Base-by-base conservation (phyloP, 2,797 vertebrate species). In the Halcyon badia region DNA sequence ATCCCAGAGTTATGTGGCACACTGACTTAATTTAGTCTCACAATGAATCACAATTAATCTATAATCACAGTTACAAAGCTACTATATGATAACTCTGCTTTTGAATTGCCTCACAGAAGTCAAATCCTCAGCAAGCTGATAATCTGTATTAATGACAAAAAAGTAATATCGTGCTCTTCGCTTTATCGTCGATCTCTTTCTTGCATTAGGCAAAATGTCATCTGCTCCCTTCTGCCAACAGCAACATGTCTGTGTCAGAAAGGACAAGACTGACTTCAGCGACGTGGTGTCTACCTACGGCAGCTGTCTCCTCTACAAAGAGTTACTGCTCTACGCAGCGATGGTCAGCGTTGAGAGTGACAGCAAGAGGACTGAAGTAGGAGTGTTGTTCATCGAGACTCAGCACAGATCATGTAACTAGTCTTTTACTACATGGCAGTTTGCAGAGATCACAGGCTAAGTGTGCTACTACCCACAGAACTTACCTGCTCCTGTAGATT, bases 401-500 rank as follows among this genome's bases (percentile, higher is more conserved):
- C 48, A 80, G 88, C 33, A 58, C 41, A 64, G 83, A 77, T 72
- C 71, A 77, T 3, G 0, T 3, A 54, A 77, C 85, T 83, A 85
- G 11, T 61, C 48, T 48, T 39, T 41, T 7, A 71, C 75, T 92
- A 77, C 42, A 4, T 2, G 26, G 56, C 49, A 77, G 56, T 72
- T 89, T 10, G 69, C 14, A 2, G 66, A 85, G 85, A 61, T 66
- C 21, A 3, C 41, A 62, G 89, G 65, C 86, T 83, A 46, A 25
- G 57, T 37, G 87, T 35, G 83, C 69, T 89, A 64, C 90, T 71
- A 31, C 60, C 72, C 51, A 71, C 1, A 49, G 64, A 2, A 87
- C 92, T 89, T 56, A 96, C 88, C 81, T 85, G 83, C 61, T 95
- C 57, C 69, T 78, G 91, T 41, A 92, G 81, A 93, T 89, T 78